Evolutionary conservation across 2,888 invertebrate species (phyloP).

Genomic region (Eurytoma californica): DNA sequence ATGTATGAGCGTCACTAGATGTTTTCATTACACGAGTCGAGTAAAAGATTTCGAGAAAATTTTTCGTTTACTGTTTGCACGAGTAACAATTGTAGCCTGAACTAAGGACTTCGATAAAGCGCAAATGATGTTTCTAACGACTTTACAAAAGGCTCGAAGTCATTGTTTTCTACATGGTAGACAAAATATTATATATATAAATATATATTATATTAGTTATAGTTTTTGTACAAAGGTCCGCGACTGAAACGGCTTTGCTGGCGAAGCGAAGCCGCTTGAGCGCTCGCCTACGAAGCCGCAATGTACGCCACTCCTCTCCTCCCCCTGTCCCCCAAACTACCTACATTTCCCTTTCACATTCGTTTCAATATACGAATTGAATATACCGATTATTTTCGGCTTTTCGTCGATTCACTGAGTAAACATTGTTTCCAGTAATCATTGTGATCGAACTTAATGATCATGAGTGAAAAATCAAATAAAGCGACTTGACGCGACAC

Average conservation of each 20-base stretch:
- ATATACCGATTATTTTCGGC: slow-evolving; percentile 28
- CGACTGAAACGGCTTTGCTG: slow-evolving; percentile 64
- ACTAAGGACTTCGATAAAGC: slow-evolving; percentile 18
- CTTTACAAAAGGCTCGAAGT: slow-evolving; percentile 60
- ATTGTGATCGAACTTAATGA: slow-evolving; percentile 31
- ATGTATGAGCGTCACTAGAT: slow-evolving; percentile 36
- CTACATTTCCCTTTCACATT: slow-evolving; percentile 63
- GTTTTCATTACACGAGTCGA: slow-evolving; percentile 6
- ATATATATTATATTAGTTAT: slow-evolving; percentile 69
- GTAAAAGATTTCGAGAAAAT: slow-evolving; percentile 15
- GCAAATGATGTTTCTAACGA: slow-evolving; percentile 30
- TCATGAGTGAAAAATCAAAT: slow-evolving; percentile 54
- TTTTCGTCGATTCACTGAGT: slow-evolving; percentile 25
- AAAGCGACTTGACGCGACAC: slow-evolving; percentile 45
- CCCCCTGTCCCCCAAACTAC: not conserved
- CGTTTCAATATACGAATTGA: slow-evolving; percentile 62
- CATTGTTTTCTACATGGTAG: slow-evolving; percentile 69
- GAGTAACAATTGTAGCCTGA: slow-evolving; percentile 20
- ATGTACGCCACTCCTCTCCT: slow-evolving; percentile 61
- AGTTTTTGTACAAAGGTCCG: slow-evolving; percentile 73
- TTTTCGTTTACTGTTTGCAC: not conserved
- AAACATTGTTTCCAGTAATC: slow-evolving; percentile 36
- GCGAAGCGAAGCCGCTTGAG: slow-evolving; percentile 61
- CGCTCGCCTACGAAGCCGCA: slow-evolving; percentile 66
- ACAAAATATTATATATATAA: slow-evolving; percentile 66